phyloP scores from a whole-genome alignment of 2,113 vertebrate genomes.

The Bambusicola thoracicus region DNA sequence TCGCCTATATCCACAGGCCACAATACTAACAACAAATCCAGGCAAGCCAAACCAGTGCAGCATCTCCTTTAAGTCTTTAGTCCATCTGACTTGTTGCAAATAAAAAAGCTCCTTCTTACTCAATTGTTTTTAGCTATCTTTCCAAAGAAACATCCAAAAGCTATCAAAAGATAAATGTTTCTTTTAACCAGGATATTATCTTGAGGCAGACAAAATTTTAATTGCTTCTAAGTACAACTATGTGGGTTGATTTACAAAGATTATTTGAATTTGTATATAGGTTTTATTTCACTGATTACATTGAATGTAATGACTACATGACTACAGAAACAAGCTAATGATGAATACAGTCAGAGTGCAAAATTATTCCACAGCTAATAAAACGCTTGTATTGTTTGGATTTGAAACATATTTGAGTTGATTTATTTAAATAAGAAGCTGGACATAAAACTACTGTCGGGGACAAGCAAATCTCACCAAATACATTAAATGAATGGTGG shows the following conservation, averaged over 20 bases:
- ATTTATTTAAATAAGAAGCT: background rate
- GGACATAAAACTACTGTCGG: background rate
- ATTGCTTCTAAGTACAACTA: background rate
- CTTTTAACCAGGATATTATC: background rate
- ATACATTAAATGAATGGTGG: background rate
- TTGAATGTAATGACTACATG: background rate
- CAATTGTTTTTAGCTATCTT: background rate
- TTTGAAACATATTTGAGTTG: background rate
- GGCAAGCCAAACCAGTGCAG: background rate
- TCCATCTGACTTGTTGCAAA: background rate
- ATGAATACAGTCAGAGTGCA: background rate
- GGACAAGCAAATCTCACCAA: background rate
- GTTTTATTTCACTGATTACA: background rate
- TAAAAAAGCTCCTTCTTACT: background rate
- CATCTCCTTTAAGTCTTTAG: background rate
- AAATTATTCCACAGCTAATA: background rate
- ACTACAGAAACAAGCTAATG: background rate
- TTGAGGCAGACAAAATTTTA: background rate
- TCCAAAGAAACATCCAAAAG: background rate
- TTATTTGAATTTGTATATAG: background rate
- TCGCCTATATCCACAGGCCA: background rate
- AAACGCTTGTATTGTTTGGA: background rate
- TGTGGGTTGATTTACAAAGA: background rate
- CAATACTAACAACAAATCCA: background rate
- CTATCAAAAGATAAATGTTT: background rate